A percentile compares a stretch with the other conserved stretches of the same genome.
phyloP scores from a whole-genome alignment of 2,888 invertebrate genomes.

The Eupithecia insigniata region DNA sequence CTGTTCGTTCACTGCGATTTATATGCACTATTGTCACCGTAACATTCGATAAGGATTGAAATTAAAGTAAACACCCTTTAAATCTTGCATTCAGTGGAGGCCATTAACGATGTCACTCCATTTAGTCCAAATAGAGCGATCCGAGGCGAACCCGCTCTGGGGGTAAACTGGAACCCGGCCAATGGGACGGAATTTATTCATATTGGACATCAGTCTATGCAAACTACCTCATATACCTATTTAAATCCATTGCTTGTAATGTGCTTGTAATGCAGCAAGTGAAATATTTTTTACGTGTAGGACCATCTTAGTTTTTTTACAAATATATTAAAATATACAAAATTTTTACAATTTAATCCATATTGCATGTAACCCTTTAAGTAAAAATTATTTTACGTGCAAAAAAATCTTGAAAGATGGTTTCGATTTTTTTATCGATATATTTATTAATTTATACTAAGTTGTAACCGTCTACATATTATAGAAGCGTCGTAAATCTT shows the following conservation, averaged over 20 bases:
- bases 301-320: no score
- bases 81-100: conserved; percentile 39
- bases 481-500: no score
- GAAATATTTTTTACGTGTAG: no score
- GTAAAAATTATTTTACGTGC: no score
- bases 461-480: no score
- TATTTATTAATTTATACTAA: no score
- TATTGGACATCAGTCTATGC: conserved; percentile 40
- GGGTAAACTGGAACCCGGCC: conserved; percentile 50
- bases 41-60: conserved; percentile 8
- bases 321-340: no score
- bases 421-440: no score
- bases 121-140: conserved; percentile 51
- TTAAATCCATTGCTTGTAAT: conserved; percentile 35
- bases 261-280: no score
- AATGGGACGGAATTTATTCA: conserved; percentile 45
- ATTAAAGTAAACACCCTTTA: conserved; percentile 32
- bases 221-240: conserved; percentile 42
- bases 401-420: no score
- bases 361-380: no score
- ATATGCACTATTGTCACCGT: conserved; percentile 1
- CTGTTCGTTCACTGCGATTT: not conserved
- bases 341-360: no score
- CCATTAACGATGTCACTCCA: conserved; percentile 47
- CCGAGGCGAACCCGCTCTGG: conserved; percentile 31